Conservation (phyloP, 1,140 invertebrate species). For the Achatina immaculata region DNA sequence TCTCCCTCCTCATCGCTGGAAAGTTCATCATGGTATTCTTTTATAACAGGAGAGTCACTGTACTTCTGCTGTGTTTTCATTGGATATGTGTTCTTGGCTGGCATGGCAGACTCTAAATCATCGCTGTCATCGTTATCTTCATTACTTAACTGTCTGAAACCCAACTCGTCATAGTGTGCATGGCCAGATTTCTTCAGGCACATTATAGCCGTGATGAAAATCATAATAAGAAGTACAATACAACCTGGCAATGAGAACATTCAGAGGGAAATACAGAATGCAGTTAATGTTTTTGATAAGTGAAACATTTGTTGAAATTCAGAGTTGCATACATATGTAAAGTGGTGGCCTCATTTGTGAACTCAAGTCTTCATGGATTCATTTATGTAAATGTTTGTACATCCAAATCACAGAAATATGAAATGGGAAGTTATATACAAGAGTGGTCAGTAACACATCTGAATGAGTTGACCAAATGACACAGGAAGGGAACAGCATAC, state of each 20-base stretch:
- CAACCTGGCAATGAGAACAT: constrained; percentile 42
- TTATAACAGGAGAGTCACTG: neutral
- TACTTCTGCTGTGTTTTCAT: neutral
- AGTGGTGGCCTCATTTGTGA: no score
- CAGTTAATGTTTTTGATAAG: no score
- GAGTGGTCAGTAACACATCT: no score
- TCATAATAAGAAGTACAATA: constrained; percentile 42
- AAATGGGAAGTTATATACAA: no score
- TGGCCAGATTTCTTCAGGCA: constrained; percentile 44
- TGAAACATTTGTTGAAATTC: no score
- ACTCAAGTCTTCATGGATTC: no score
- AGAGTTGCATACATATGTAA: no score
- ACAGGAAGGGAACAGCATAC: no score
- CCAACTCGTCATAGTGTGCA: constrained; percentile 45
- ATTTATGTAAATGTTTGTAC: no score
- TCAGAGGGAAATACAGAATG: neutral
- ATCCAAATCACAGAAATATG: no score
- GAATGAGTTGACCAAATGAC: no score
- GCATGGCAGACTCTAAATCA: neutral
- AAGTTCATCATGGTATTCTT: constrained; percentile 22
- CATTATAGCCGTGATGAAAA: constrained; percentile 50
- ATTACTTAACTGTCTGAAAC: constrained; percentile 51
- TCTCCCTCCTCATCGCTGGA: constrained; percentile 11
- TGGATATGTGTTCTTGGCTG: neutral
- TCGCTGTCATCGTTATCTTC: constrained; percentile 52